Evolutionary conservation across 2,888 invertebrate species (phyloP), one percentile per base, ranked within the genome.

Genomic region (Parnassius apollo): DNA sequence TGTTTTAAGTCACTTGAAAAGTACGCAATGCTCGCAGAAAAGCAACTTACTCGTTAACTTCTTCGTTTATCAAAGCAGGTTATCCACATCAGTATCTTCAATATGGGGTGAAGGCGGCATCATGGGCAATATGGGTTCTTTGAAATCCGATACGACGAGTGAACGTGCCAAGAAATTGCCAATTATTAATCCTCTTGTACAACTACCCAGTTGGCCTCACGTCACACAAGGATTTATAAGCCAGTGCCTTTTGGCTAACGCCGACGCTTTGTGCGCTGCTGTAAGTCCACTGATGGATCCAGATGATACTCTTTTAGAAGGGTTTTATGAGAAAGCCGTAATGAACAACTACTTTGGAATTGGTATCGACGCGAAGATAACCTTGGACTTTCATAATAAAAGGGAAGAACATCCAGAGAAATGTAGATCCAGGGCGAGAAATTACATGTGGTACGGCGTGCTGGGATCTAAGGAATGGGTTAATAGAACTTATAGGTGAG

Each of bases 301-400:
- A 0, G 97, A 97, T 76, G 97, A 97, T 77, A 96, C 96, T 0
- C 91, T 97, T 2, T 89, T 96, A 78, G 97, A 97, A 90, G 97
- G 97, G 0, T 97, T 96, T 83, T 96, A 96, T 75, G 99, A 99
- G 86, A 95, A 96, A 71, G 98, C 98, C 76, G 98, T 98, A 1
- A 99, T 99, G 99, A 99, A 99, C 87, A 99, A 99, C 83, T 99
- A 99, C 82, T 99, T 99, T 81, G 99, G 99, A 0, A 99, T 99
- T 76, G 99, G 99, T 0, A 97, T 99, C 67, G 99, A 99, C 88
- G 99, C 99, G 0, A 99, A 99, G 88, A 98, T 99, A 61, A 97
- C 98, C 0, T 89, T 99, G 53, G 99, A 99, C 81, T 99, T 99
- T 81, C 98, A 99, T 84, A 97, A 98, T 78, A 99, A 98, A 84